Conservation (phyloP, 2,888 invertebrate genomes). For the Eupithecia subumbrata region DNA sequence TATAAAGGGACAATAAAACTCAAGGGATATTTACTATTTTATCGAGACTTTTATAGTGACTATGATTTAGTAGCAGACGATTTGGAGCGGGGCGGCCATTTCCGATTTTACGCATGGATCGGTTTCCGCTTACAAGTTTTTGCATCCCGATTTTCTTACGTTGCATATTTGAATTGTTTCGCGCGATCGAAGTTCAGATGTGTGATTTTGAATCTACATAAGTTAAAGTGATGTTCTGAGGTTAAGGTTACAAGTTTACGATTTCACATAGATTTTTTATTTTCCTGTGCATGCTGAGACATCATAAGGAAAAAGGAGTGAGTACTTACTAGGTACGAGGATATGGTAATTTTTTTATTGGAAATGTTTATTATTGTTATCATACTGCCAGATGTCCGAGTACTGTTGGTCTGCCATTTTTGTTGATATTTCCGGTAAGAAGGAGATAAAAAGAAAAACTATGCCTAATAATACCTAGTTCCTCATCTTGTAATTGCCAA, state of each 20-base stretch:
- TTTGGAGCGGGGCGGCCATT: constrained; percentile 70
- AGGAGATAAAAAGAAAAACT: too few species aligned
- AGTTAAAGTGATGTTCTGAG: neutral
- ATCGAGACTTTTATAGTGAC: constrained; percentile 77
- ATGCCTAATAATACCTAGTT: too few species aligned
- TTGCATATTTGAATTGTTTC: constrained; percentile 43
- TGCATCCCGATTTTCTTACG: constrained; percentile 43
- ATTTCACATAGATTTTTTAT: neutral
- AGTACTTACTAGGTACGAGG: too few species aligned
- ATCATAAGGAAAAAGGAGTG: neutral
- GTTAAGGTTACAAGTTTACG: neutral
- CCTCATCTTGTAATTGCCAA: too few species aligned
- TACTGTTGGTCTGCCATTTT: too few species aligned
- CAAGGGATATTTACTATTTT: constrained; percentile 77
- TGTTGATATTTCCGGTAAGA: too few species aligned
- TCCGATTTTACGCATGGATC: constrained; percentile 76
- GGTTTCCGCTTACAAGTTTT: constrained; percentile 58
- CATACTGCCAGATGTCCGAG: too few species aligned
- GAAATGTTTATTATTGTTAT: too few species aligned
- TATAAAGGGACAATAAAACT: constrained; percentile 68
- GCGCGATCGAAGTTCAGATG: constrained; percentile 15
- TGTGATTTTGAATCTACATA: constrained; percentile 10
- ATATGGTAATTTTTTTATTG: too few species aligned
- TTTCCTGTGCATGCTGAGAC: neutral
- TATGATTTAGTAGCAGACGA: constrained; percentile 76